A percentile compares a stretch with the other conserved stretches of the same genome.
phyloP scores from a whole-genome alignment of 2,113 vertebrate species.

The Sceloporus tristichus region DNA sequence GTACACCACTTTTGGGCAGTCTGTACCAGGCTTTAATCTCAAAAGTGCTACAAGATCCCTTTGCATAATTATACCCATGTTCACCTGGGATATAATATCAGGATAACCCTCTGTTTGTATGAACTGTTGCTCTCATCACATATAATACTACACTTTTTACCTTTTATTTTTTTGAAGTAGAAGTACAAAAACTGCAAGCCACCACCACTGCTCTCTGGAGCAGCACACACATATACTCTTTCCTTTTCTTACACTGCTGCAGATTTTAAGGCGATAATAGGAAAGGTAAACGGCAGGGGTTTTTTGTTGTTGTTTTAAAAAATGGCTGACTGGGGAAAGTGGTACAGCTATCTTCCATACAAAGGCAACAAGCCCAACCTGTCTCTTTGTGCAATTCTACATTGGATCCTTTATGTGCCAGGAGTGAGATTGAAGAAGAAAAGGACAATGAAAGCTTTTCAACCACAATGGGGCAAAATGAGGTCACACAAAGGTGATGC shows the following conservation, averaged over 20 bases:
- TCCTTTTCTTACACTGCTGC: not conserved
- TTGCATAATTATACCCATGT: no score
- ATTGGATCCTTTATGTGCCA: constrained; percentile 25
- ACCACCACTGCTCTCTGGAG: not conserved
- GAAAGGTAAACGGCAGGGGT: not conserved
- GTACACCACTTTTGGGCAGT: no score
- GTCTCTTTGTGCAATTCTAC: not conserved
- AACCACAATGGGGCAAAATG: not conserved
- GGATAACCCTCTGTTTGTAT: no score
- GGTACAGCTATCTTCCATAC: not conserved
- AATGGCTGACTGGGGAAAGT: constrained; percentile 17
- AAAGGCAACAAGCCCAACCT: constrained; percentile 27
- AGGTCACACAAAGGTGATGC: not conserved
- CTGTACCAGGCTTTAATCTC: no score
- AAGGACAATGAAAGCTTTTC: constrained; percentile 28
- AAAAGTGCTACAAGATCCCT: no score
- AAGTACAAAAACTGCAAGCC: not conserved
- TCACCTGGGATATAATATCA: not conserved
- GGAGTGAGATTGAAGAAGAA: not conserved
- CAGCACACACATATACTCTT: not conserved
- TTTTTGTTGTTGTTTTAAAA: not conserved
- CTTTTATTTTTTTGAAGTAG: not conserved
- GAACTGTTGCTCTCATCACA: not conserved
- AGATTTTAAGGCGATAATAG: not conserved
- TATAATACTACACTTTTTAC: no score